Evolutionary conservation across 2,113 vertebrate genomes (phyloP), one percentile per base, ranked within the genome.

Genomic region (Phyllostomus discolor): DNA sequence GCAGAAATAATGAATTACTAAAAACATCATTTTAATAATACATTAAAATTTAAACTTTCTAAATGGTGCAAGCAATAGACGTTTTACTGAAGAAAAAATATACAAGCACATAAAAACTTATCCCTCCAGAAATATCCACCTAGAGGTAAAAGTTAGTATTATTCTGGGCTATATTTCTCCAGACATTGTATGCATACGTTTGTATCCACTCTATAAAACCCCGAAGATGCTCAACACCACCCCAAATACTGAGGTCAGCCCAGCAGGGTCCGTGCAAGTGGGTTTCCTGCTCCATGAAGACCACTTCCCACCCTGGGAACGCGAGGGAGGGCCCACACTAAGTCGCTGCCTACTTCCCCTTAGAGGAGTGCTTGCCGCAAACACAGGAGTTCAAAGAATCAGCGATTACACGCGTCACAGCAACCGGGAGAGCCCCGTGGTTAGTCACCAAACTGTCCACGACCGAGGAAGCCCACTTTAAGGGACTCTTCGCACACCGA

Each of bases 381-480:
- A 57, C 64, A 43, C 41, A 46, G 28, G 2, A 31, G 24, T 38
- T 41, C 81, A 78, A 81, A 75, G 38, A 64, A 64, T 70, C 11
- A 80, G 85, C 79, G 75, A 14, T 41, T 46, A 52, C 7, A 66
- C 43, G 31, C 28, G 52, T 48, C 80, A 46, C 6, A 78, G 35
- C 7, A 20, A 62, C 0, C 43, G 19, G 26, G 24, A n/a, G 24
- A n/a, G 76, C 24, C 31, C 35, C 38, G 17, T 69, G 59, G 50
- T 89, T 90, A 89, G 48, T 67, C 73, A 90, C 64, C 62, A 89
- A 95, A 82, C 43, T 86, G 46, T 90, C 41, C 69, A 80, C 92
- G 22, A 35, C 31, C 28, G 7, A 81, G 72, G 35, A 93, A 31
- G n/a, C 8, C 31, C 35, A 92, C 64, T 64, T 35, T 50, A 75